Percentiles rank a stretch among this genome's conserved stretches.
phyloP scores from a whole-genome alignment of 2,113 vertebrate species.

The Psilopogon haemacephalus region DNA sequence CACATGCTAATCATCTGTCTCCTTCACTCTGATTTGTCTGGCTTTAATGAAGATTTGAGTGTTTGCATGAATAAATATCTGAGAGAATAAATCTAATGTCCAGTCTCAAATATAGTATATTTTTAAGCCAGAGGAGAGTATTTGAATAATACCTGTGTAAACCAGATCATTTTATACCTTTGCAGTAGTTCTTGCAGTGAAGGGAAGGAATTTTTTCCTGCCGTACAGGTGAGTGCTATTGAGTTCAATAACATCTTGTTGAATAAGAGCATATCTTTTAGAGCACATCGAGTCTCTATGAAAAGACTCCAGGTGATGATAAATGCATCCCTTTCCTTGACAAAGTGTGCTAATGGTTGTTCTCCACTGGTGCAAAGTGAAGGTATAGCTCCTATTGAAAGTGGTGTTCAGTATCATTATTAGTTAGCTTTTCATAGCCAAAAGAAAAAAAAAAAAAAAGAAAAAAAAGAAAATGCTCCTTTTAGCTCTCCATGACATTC shows the following conservation, averaged over 20 bases:
- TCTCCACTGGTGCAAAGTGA: conserved; percentile 58
- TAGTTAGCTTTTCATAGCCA: conserved; percentile 49
- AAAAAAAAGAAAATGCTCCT: conserved; percentile 27
- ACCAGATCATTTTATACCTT: neutral
- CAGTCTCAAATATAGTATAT: neutral
- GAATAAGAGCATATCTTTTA: conserved; percentile 46
- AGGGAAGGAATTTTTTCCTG: conserved; percentile 5
- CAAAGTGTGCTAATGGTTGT: conserved; percentile 60
- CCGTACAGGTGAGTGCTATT: conserved; percentile 49
- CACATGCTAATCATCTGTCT: conserved; percentile 22
- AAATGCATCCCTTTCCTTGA: conserved; percentile 54
- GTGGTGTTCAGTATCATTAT: conserved; percentile 51
- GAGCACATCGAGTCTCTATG: conserved; percentile 43
- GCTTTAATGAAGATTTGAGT: conserved; percentile 20
- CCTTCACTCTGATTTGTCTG: conserved; percentile 9
- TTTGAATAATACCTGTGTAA: conserved; percentile 35
- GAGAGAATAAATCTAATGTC: conserved; percentile 26
- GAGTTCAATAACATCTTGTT: conserved; percentile 46
- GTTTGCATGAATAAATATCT: conserved; percentile 31
- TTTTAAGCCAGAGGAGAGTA: neutral
- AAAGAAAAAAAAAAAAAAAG: neutral
- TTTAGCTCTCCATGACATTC: conserved; percentile 62
- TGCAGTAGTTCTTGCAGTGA: neutral
- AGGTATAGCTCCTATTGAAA: conserved; percentile 51
- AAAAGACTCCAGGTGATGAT: conserved; percentile 64